Base-by-base conservation (phyloP, 64 coral and sea anemone species). In the Hydrozoanthus tunicans region DNA sequence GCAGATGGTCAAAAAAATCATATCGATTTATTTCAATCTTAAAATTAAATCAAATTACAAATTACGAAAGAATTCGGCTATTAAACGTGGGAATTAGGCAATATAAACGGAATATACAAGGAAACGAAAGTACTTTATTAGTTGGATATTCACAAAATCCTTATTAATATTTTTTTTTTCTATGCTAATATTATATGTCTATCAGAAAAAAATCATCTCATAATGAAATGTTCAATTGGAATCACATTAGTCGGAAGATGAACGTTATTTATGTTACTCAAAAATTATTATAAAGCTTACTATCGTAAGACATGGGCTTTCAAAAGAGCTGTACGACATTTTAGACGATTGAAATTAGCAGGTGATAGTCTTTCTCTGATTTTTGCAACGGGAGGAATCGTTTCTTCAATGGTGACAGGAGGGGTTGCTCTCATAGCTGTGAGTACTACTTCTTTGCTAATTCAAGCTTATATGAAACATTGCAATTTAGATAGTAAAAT, bases 401-500 rank as follows among this genome's bases (percentile, higher is more conserved):
- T 20, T 20, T 20, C 20, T 20, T 20, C 20, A 20, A 20, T 20
- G 20, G 20, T 20, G 20, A 20, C 20, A 20, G 20, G 20, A 20
- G 8, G 51, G 5, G 52, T 43, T 4, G 79, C 20, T 20, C 20
- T 20, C 20, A 20, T 20, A 10, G 82, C 82, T 68, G 67, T 64
- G 10, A 6, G 13, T 4, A 64, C 56, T 9, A 12, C 32, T 6
- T 4, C 82, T n/a, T 14, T 85, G 67, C 62, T 85, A 3, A 85
- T 85, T n/a, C 15, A 85, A 43, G 62, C 11, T 85, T 85, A 24
- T 3, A 86, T 86, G 68, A 71, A 51, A 6, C 65, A 86, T 32
- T 20, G 72, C 9, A 51, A 20, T 20, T 20, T 20, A 20, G 20
- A 20, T 20, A 20, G 20, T 20, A 20, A 20, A 20, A 20, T 20